These are phyloP conservation scores for Idaea dimidiata DNA, from an alignment of 2,888 invertebrate species.

Conservation along the genomic window DNA sequence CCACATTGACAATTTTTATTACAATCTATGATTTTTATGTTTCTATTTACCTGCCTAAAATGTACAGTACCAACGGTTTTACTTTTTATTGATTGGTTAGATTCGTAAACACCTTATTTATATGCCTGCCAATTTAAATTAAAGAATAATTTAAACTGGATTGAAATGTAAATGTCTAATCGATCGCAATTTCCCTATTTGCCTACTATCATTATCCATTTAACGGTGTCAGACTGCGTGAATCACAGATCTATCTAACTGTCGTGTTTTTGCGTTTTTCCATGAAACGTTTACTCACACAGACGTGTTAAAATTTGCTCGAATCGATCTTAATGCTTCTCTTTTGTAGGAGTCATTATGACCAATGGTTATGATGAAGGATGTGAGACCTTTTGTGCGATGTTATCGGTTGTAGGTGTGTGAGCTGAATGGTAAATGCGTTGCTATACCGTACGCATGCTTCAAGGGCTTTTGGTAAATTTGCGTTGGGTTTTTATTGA, in stretches of 20 bases:
- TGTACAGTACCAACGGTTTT: conserved; percentile 4
- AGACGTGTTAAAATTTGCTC: conserved; percentile 55
- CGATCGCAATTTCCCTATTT: conserved; percentile 1
- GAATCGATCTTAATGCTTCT: conserved; percentile 23
- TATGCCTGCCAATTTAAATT: not conserved
- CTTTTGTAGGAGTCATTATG: conserved; percentile 11
- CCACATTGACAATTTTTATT: not conserved
- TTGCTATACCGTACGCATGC: conserved; percentile 19
- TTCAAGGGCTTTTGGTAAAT: conserved; percentile 14
- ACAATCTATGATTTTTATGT: not conserved
- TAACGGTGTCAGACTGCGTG: conserved; percentile 70
- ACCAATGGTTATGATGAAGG: conserved; percentile 9
- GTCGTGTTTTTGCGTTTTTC: conserved; percentile 66
- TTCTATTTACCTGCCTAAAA: conserved; percentile 19
- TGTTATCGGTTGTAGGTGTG: conserved; percentile 30
- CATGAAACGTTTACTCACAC: conserved; percentile 61
- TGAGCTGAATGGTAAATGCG: conserved; percentile 35
- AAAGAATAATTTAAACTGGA: not conserved
- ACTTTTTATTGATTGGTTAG: not conserved
- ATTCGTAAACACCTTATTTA: not conserved
- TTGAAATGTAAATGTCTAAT: not conserved
- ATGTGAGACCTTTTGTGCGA: conserved; percentile 24
- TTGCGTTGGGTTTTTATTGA: not conserved
- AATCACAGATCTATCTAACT: conserved; percentile 74
- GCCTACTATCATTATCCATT: conserved; percentile 25